These are phyloP conservation scores for Enteromius viviparus DNA, from an alignment of 2,797 vertebrate genomes.

Conservation along the genomic window DNA sequence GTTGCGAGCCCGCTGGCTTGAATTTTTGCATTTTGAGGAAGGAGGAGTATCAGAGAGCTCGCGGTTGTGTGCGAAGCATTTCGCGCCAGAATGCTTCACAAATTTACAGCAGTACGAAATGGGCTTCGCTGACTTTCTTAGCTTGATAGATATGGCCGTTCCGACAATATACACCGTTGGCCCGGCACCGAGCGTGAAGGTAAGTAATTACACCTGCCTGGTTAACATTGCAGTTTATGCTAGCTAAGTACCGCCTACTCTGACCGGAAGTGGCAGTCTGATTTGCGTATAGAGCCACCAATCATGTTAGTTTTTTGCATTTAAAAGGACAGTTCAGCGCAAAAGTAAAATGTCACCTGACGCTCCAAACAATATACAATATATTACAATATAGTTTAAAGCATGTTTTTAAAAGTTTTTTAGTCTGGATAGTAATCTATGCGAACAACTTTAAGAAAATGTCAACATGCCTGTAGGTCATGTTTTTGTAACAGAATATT, in stretches of 20 bases:
- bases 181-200: slow-evolving; percentile 18
- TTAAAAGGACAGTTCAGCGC: background rate
- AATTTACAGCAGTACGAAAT: slow-evolving; percentile 46
- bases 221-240: background rate
- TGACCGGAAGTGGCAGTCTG: background rate
- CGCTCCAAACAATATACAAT: background rate
- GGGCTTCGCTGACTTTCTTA: slow-evolving; percentile 23
- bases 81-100: slow-evolving; percentile 36
- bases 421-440: background rate
- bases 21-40: slow-evolving; percentile 46
- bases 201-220: background rate
- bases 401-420: background rate
- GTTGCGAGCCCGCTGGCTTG: slow-evolving; percentile 47
- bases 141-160: slow-evolving; percentile 23
- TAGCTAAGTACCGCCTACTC: background rate
- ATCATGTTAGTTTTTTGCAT: background rate
- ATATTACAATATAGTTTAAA: background rate
- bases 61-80: slow-evolving; percentile 47
- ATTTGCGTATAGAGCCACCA: background rate
- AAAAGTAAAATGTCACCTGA: background rate
- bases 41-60: slow-evolving; percentile 34
- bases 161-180: slow-evolving; percentile 35
- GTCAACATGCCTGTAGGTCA: background rate
- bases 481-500: background rate
- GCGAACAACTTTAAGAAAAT: background rate